phyloP scores from a whole-genome alignment of 53 echinoderm and acorn worm genomes.

The Paracentrotus lividus region DNA sequence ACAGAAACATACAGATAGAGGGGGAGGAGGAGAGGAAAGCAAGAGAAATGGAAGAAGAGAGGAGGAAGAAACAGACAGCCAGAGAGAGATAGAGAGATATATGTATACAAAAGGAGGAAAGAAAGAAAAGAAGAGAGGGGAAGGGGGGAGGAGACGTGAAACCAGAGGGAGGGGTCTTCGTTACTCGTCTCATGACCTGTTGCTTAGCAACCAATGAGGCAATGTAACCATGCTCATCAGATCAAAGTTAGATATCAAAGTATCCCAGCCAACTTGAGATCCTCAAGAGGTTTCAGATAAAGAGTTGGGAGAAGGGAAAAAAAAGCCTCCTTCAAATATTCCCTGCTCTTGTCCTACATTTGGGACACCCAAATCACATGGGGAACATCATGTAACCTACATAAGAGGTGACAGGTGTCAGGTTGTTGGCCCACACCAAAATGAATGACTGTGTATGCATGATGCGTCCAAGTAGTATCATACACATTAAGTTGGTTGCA shows the following conservation, averaged over 20 bases:
- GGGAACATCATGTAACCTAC: conserved; percentile 3
- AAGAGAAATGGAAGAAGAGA: neutral
- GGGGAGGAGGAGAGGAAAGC: neutral
- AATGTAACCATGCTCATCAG: conserved; percentile 1
- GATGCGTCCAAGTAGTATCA: neutral
- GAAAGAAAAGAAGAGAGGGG: neutral
- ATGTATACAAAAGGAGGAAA: neutral
- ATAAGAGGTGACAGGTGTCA: conserved; percentile 15
- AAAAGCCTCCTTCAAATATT: conserved; percentile 36
- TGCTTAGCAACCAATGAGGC: neutral
- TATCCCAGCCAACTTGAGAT: neutral
- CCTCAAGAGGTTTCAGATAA: conserved; percentile 20
- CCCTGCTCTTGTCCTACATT: conserved; percentile 18
- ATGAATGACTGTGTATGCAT: conserved; percentile 10
- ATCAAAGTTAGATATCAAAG: conserved; percentile 29
- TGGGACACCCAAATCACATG: neutral
- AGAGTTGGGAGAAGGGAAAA: neutral
- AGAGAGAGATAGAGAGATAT: neutral
- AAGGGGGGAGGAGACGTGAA: neutral
- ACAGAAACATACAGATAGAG: neutral
- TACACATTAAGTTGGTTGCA: neutral
- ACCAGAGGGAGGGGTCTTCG: neutral
- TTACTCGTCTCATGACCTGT: neutral
- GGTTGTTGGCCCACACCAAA: conserved; percentile 34
- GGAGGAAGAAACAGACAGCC: neutral